Conservation (phyloP, 2,888 invertebrate genomes). For the Blera fallax region DNA sequence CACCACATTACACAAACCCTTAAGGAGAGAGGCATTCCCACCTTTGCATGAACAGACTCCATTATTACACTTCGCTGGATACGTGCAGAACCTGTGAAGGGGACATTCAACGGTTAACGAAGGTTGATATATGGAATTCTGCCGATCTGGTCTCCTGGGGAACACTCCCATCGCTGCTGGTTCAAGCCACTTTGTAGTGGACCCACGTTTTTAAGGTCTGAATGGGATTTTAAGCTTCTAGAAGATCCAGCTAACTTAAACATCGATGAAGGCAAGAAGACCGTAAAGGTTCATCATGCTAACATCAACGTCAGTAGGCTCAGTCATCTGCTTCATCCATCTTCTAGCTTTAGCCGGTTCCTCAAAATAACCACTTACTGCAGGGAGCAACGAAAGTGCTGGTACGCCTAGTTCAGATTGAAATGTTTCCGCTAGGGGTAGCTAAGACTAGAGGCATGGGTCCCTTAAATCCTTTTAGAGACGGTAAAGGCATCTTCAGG, state of each 20-base stretch:
- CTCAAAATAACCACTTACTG: no score
- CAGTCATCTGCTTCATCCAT: no score
- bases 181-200: constrained; percentile 4
- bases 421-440: no score
- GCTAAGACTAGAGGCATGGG: no score
- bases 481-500: no score
- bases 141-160: constrained; percentile 1
- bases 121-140: not conserved
- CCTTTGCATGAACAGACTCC: not conserved
- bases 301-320: no score
- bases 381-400: no score
- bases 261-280: no score
- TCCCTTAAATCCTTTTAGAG: no score
- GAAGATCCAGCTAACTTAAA: not conserved
- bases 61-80: not conserved
- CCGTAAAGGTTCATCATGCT: no score
- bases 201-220: not conserved
- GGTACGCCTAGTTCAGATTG: no score
- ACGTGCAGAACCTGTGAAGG: not conserved
- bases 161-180: not conserved
- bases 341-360: no score
- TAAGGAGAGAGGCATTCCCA: not conserved
- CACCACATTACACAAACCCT: not conserved
- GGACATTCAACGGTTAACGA: not conserved
- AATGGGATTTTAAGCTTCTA: not conserved